A percentile compares a stretch with the other conserved stretches of the same genome.
phyloP scores from a whole-genome alignment of 2,113 vertebrate species.

The Butorides virescens region DNA sequence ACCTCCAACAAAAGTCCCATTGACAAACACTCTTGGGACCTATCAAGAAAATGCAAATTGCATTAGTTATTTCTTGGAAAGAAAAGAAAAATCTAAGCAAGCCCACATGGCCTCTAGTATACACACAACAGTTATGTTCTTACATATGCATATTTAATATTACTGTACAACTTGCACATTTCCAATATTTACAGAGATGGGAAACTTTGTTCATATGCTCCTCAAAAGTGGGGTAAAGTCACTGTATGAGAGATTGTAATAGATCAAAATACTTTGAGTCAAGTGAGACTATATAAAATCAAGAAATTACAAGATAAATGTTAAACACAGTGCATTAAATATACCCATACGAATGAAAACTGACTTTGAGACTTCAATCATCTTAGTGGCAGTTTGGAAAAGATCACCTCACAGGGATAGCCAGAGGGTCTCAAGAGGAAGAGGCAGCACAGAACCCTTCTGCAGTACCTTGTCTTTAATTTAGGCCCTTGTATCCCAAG shows the following conservation, averaged over 20 bases:
- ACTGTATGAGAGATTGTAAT: background rate
- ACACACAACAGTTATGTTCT: background rate
- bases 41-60: constrained; percentile 49
- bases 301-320: background rate
- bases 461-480: background rate
- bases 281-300: background rate
- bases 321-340: background rate
- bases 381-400: background rate
- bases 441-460: background rate
- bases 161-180: background rate
- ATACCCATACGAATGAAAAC: background rate
- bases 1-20: constrained; percentile 90
- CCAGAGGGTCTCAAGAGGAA: background rate
- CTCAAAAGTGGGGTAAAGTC: background rate
- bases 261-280: background rate
- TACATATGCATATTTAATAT: background rate
- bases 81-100: background rate
- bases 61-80: background rate
- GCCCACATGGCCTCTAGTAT: too few species aligned
- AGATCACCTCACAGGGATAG: background rate
- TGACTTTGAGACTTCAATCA: background rate
- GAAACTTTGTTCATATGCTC: background rate
- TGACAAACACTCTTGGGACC: constrained; percentile 96
- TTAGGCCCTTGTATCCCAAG: background rate
- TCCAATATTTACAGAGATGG: background rate